Base-by-base conservation (phyloP, 2,797 vertebrate species). In the Pipistrellus kuhlii region DNA sequence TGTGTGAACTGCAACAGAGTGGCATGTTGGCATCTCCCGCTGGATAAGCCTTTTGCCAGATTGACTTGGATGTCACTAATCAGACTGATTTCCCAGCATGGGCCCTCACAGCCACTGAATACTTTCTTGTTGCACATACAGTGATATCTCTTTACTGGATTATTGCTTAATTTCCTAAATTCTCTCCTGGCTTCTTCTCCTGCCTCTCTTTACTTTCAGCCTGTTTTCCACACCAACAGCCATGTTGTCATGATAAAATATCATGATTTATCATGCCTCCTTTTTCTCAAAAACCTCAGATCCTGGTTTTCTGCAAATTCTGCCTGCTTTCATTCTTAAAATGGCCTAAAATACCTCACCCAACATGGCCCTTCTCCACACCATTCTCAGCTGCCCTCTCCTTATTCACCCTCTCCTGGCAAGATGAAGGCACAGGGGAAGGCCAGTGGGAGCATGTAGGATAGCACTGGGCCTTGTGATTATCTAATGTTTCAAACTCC, bases 391-490 rank as follows among this genome's bases (percentile, higher is more conserved):
- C 30, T 41, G 8, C 48, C 62, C 20, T 69, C 64, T 27, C 86
- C 64, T n/a, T 7, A 32, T 17, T 30, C 32, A 12, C 32, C 14
- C 44, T 32, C 78, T 64, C 11, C 57, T 44, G 57, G 15, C 1
- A 1, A 35, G 77, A 0, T 0, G 9, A 20, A 35, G 17, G 3
- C 0, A 0, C 27, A 82, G 10, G 0, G 35, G 27, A 1, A 27
- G 2, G 0, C 4, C 78, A 9, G 46, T 2, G 2, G n/a, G 15
- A 23, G 76, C 21, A 0, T 0, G 0, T 0, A 3, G 46, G 35
- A 11, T 8, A 9, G 27, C 27, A 0, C 21, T 30, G 41, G 8
- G 41, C 46, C 55, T 66, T 53, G 5, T 8, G 0, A 38, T 9
- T 13, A 27, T 21, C 59, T 51, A 72, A 35, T 48, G 17, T 89